These are phyloP conservation scores for Oophaga pumilio DNA, from an alignment of 2,113 vertebrate species.

Conservation along the genomic window DNA sequence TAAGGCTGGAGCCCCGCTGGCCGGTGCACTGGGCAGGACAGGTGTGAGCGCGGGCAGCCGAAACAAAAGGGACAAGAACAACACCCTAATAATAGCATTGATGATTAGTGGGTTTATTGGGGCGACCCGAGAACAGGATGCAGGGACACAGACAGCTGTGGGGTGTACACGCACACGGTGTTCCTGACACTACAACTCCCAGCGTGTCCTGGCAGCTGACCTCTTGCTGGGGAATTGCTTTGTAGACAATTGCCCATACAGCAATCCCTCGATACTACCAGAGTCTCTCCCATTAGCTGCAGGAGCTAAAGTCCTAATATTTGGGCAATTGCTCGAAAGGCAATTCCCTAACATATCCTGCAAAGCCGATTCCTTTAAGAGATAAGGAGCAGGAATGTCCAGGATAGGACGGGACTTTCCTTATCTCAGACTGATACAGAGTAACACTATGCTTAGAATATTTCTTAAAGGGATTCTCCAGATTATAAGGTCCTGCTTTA, in stretches of 20 bases:
- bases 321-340: not conserved
- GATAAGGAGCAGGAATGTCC: not conserved
- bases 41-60: not conserved
- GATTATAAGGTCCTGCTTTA: too few relatives aligned
- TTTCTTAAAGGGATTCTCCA: not conserved
- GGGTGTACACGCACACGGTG: not conserved
- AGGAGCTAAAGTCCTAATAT: not conserved
- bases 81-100: conserved; percentile 9
- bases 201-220: not conserved
- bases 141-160: conserved; percentile 1
- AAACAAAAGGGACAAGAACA: not conserved
- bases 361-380: not conserved
- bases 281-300: not conserved
- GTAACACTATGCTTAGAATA: not conserved
- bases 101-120: not conserved
- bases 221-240: not conserved
- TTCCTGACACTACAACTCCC: not conserved
- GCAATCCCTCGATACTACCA: not conserved
- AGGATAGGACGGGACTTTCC: not conserved
- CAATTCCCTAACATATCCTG: not conserved
- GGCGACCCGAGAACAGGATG: not conserved
- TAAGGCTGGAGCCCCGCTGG: not conserved
- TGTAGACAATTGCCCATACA: not conserved
- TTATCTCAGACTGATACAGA: not conserved
- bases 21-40: not conserved